Evolutionary conservation across 1,140 invertebrate species (phyloP).

Genomic region (Eueides isabella): DNA sequence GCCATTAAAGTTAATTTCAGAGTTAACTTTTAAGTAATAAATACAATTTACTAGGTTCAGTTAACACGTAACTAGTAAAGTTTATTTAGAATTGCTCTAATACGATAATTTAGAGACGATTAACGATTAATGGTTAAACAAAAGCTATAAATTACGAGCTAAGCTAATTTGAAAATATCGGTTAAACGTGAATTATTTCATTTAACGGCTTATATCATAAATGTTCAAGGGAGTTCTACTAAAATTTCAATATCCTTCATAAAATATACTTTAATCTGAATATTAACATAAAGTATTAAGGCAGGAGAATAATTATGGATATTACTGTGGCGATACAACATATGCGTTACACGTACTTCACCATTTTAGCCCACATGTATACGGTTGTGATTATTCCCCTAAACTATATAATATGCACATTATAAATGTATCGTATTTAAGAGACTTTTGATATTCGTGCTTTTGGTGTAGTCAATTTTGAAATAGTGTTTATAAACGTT

Average conservation of each 20-base stretch:
- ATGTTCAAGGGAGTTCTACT: not conserved
- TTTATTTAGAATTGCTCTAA: too few relatives aligned
- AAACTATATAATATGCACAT: conserved; percentile 51
- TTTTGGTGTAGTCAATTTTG: conserved; percentile 64
- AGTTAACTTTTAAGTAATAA: not conserved
- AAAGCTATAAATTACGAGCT: not conserved
- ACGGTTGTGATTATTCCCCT: conserved; percentile 74
- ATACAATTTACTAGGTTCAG: not conserved
- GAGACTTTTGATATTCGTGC: conserved; percentile 57
- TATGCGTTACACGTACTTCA: not conserved
- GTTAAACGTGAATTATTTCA: not conserved
- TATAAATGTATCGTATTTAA: conserved; percentile 48
- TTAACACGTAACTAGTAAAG: too few relatives aligned
- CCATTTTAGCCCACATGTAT: conserved; percentile 54
- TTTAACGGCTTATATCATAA: too few relatives aligned
- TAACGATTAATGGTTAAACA: not conserved
- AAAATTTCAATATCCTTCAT: not conserved
- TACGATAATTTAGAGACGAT: not conserved
- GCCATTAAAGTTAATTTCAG: conserved; percentile 21
- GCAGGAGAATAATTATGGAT: not conserved
- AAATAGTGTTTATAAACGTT: conserved; percentile 60
- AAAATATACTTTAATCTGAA: not conserved
- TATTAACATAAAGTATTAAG: not conserved
- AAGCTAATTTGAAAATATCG: not conserved
- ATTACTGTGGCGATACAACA: not conserved